These are phyloP conservation scores for Philopedon plagiatum DNA, from an alignment of 2,888 invertebrate genomes.

Conservation along the genomic window DNA sequence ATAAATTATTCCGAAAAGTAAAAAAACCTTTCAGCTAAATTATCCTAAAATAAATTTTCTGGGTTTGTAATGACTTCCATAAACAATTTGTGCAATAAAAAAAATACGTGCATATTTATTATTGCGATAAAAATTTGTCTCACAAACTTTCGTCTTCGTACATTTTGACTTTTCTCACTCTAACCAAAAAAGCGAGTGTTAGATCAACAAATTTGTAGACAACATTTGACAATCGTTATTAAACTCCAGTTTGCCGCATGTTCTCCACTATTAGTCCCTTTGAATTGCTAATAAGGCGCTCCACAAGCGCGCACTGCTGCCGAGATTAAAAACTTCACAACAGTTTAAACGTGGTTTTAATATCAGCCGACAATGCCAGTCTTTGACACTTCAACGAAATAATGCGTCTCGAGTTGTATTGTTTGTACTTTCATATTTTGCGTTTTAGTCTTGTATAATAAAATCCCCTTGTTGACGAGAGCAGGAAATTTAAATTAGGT, in stretches of 20 bases:
- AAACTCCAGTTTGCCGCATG: background rate
- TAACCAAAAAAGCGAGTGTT: background rate
- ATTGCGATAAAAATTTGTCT: no score
- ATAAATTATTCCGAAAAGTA: no score
- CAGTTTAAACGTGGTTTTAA: slow-evolving; percentile 11
- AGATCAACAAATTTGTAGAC: background rate
- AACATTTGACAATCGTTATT: background rate
- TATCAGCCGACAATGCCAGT: slow-evolving; percentile 13
- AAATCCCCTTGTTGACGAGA: slow-evolving; percentile 9
- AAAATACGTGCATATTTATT: no score
- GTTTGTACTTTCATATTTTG: slow-evolving; percentile 7
- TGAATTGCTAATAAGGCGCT: slow-evolving; percentile 10
- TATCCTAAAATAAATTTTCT: no score
- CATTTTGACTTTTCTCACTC: no score
- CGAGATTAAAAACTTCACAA: slow-evolving; percentile 20
- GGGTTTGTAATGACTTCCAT: no score
- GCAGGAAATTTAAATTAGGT: slow-evolving; percentile 14
- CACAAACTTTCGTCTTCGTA: no score
- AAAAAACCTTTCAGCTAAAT: no score
- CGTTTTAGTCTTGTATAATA: slow-evolving; percentile 4
- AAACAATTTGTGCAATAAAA: no score
- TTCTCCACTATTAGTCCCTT: background rate
- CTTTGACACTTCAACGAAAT: slow-evolving; percentile 21
- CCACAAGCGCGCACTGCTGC: background rate
- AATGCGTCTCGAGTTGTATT: slow-evolving; percentile 16